These are phyloP conservation scores for Poecilia gillii DNA, from an alignment of 2,797 vertebrate genomes.

Conservation along the genomic window DNA sequence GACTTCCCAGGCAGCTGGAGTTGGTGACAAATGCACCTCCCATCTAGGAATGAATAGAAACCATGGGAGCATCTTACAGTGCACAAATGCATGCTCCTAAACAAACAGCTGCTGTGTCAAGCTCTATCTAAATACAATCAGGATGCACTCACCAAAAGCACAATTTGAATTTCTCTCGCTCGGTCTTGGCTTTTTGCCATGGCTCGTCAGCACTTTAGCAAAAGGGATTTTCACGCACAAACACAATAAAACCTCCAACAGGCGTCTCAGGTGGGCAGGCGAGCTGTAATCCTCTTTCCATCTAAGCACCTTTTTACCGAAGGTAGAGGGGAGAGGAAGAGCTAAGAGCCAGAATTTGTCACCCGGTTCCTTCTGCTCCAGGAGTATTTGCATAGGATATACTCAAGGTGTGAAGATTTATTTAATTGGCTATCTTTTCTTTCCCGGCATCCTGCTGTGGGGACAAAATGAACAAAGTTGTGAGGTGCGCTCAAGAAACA, in stretches of 20 bases:
- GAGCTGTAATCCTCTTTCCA: conserved; percentile 76
- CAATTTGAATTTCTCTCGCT: conserved; percentile 69
- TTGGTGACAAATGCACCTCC: conserved; percentile 17
- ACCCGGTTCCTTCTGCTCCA: conserved; percentile 42
- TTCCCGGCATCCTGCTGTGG: conserved; percentile 29
- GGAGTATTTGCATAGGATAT: conserved; percentile 59
- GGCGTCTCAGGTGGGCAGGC: conserved; percentile 76
- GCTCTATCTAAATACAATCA: conserved; percentile 76
- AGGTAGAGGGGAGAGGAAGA: conserved; percentile 42
- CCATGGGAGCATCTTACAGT: neutral
- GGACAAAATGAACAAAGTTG: conserved; percentile 14
- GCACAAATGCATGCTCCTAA: conserved; percentile 31
- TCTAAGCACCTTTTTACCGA: conserved; percentile 75
- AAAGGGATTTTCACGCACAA: conserved; percentile 75
- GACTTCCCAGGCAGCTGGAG: conserved; percentile 4
- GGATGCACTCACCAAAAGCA: conserved; percentile 62
- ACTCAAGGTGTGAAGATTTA: conserved; percentile 56
- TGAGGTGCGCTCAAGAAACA: conserved; percentile 29
- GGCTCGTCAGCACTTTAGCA: conserved; percentile 77
- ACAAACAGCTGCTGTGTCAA: conserved; percentile 68
- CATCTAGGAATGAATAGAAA: conserved; percentile 8
- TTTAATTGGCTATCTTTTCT: conserved; percentile 69
- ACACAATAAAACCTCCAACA: conserved; percentile 75
- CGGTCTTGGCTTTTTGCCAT: conserved; percentile 64
- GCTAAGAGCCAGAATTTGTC: conserved; percentile 57